A percentile compares a stretch with the other conserved stretches of the same genome.
Conservation (phyloP, 2,797 vertebrate species). For the Chelmon rostratus region DNA sequence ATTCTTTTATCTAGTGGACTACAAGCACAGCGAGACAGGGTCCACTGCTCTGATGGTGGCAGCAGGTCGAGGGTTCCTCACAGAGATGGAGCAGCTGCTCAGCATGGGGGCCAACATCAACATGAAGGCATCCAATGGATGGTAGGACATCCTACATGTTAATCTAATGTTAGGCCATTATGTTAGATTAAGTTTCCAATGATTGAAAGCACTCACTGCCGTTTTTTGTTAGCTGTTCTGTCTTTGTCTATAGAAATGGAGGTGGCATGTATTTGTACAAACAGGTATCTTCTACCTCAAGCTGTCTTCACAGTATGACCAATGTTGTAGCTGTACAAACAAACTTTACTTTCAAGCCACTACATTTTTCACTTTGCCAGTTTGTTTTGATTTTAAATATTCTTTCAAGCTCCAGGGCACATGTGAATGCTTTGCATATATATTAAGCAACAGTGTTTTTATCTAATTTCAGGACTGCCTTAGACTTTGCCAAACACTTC, state of each 20-base stretch:
- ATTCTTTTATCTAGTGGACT: conserved; percentile 88
- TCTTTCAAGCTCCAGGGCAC: neutral
- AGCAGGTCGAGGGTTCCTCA: conserved; percentile 91
- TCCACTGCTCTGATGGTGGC: conserved; percentile 94
- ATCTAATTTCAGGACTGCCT: conserved; percentile 88
- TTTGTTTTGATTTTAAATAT: neutral
- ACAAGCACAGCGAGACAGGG: conserved; percentile 93
- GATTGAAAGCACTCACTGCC: neutral
- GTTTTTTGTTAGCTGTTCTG: neutral
- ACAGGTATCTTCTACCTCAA: neutral
- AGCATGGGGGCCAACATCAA: conserved; percentile 92
- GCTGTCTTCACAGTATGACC: neutral
- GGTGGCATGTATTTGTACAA: neutral
- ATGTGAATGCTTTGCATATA: neutral
- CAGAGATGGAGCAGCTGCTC: conserved; percentile 92
- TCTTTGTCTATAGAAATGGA: neutral
- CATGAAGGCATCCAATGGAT: conserved; percentile 92
- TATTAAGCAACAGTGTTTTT: neutral
- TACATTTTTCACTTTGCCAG: neutral
- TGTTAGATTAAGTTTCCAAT: neutral
- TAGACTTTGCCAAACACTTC: conserved; percentile 94
- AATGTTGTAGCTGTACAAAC: neutral
- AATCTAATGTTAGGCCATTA: neutral
- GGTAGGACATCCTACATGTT: conserved; percentile 82
- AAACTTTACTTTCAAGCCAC: neutral